Evolutionary conservation across 2,888 invertebrate genomes (phyloP), one percentile per base, ranked within the genome.

Genomic region (Apoda limacodes): DNA sequence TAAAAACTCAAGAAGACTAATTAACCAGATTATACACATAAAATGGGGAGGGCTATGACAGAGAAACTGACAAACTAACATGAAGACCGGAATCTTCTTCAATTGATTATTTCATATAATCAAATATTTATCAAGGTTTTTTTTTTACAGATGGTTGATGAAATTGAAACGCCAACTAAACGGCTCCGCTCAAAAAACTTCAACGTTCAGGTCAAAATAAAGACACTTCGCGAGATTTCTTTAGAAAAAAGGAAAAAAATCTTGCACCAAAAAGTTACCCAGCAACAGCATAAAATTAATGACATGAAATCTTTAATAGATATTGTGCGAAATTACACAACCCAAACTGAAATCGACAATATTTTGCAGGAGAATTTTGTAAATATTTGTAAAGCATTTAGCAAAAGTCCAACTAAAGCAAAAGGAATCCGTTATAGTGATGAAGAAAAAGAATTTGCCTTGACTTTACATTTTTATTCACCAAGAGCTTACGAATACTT

Each of bases 311-410:
- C 24, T 4, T 4, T 24, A 9, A 13, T 24, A 5, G 25, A 25
- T 5, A 14, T 25, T 9, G 14, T 14, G 14, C 3, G 25, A 5
- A 4, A n/a, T 9, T 25, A 25, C 14, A 25, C 25, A n/a, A 25
- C 14, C 14, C 25, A 25, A 14, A 15, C 25, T 13, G 25, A 25
- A 25, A 25, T 25, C 14, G 25, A 25, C n/a, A 25, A 25, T 10
- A 25, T 25, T n/a, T 25, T 25, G 4, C 14, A 25, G 4, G 25
- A 15, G 2, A 25, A 25, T 25, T 25, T 7, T 9, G 25, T 15
- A 9, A 14, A 25, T 9, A 25, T 25, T 13, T 25, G 14, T 14
- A 25, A 14, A 5, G 13, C 10, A 4, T 25, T 25, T 4, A 13
- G 15, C 10, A 13, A 14, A 14, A 14, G 9, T n/a, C 7, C 11